These are phyloP conservation scores for Ctenopoma multispine DNA, from an alignment of 2,797 vertebrate species.

Conservation along the genomic window DNA sequence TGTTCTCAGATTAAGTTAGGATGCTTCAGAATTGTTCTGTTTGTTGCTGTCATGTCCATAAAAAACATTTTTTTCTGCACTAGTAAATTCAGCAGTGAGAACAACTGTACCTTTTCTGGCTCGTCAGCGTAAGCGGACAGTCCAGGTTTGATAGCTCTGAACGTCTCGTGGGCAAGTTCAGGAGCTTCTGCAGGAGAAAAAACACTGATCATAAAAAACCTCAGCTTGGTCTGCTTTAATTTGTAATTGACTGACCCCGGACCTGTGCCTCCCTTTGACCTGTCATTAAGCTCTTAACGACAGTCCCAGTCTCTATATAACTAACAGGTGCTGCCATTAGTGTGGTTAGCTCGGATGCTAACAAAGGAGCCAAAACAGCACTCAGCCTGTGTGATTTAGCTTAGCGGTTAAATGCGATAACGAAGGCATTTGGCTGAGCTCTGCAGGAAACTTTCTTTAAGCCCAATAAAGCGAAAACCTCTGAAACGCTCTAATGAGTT, in stretches of 20 bases:
- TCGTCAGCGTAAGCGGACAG: constrained; percentile 94
- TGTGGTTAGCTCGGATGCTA: constrained; percentile 65
- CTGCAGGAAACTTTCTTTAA: constrained; percentile 60
- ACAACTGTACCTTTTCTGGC: constrained; percentile 86
- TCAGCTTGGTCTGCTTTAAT: background rate
- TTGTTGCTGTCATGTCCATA: no score
- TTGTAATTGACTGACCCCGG: constrained; percentile 20
- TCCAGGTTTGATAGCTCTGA: constrained; percentile 92
- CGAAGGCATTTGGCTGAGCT: constrained; percentile 72
- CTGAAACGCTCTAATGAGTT: constrained; percentile 57
- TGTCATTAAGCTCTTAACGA: constrained; percentile 60
- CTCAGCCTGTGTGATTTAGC: constrained; percentile 76
- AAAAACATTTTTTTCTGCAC: no score
- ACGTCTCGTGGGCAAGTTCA: constrained; percentile 88
- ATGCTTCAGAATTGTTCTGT: no score
- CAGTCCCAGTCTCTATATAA: constrained; percentile 59
- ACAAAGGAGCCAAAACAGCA: constrained; percentile 80
- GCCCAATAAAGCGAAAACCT: constrained; percentile 65
- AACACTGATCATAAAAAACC: no score
- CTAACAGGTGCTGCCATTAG: constrained; percentile 72
- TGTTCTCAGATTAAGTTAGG: no score
- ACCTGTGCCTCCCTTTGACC: constrained; percentile 48
- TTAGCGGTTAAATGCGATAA: constrained; percentile 75
- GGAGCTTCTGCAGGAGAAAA: constrained; percentile 83
- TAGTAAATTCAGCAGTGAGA: background rate